These are phyloP conservation scores for Gallinago undulata DNA, from an alignment of 2,113 vertebrate species.

Conservation along the genomic window DNA sequence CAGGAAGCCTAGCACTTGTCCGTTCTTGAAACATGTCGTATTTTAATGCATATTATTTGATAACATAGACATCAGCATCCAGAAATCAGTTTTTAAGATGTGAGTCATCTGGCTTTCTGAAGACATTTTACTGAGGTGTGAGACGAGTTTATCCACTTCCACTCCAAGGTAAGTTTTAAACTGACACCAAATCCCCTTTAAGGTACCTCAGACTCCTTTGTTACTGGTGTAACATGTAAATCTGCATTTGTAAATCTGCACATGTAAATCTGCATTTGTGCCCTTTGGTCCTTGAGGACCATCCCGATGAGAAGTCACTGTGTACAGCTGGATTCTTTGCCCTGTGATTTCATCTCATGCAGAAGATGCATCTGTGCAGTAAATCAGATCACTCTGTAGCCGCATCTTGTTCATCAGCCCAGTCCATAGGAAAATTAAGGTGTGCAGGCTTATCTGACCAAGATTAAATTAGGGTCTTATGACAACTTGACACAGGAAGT, in stretches of 20 bases:
- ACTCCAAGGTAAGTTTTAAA: neutral
- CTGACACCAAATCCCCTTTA: neutral
- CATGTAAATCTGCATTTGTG: rapidly evolving
- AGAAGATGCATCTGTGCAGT: neutral
- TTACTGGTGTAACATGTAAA: neutral
- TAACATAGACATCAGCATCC: neutral
- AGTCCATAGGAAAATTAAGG: neutral
- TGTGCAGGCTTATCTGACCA: neutral
- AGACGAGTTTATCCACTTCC: neutral
- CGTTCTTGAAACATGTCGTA: neutral
- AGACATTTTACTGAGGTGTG: neutral
- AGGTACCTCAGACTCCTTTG: neutral
- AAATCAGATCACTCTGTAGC: neutral
- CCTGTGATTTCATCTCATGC: neutral
- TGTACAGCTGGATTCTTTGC: neutral
- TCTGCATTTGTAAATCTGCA: neutral
- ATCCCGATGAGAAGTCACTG: neutral
- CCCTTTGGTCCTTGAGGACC: neutral
- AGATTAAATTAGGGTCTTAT: neutral
- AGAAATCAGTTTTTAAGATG: neutral
- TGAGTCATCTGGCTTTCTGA: neutral
- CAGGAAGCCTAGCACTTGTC: neutral
- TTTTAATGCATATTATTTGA: neutral
- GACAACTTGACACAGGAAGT: neutral
- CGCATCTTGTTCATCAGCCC: rapidly evolving